Conservation (phyloP, 2,888 invertebrate genomes). For the Polymixis lichenea region DNA sequence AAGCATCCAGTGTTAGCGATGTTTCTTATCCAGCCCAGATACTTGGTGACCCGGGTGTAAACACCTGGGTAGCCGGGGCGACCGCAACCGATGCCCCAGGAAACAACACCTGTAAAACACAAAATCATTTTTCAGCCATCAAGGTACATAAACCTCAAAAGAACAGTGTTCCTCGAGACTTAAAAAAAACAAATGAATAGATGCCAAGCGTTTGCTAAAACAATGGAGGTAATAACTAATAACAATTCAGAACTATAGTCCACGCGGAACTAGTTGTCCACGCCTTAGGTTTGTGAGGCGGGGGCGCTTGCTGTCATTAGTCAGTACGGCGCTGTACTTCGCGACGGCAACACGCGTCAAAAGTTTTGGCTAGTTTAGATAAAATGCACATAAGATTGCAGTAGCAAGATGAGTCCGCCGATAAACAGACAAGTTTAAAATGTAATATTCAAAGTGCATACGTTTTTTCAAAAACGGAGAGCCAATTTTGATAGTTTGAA, state of each 20-base stretch:
- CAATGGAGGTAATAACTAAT: background rate
- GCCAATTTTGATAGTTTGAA: no score
- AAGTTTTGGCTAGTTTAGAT: no score
- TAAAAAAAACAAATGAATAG: background rate
- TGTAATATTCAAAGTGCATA: no score
- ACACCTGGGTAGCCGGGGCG: slow-evolving; percentile 96
- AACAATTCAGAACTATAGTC: background rate
- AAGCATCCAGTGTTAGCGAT: slow-evolving; percentile 94
- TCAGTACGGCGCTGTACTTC: no score
- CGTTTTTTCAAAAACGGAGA: no score
- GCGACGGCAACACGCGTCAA: no score
- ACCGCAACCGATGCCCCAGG: slow-evolving; percentile 97
- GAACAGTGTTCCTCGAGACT: background rate
- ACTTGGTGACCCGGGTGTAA: slow-evolving; percentile 95
- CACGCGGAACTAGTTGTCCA: no score
- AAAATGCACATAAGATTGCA: no score
- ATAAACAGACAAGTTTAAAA: no score
- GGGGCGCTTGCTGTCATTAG: no score
- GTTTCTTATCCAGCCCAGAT: slow-evolving; percentile 94
- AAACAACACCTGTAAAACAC: slow-evolving; percentile 92
- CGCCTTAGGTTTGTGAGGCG: no score
- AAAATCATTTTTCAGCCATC: background rate
- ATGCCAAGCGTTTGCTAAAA: background rate
- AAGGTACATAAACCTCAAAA: background rate
- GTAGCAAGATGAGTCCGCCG: no score